Base-by-base conservation (phyloP, 2,888 invertebrate species). In the Parochlus steinenii region DNA sequence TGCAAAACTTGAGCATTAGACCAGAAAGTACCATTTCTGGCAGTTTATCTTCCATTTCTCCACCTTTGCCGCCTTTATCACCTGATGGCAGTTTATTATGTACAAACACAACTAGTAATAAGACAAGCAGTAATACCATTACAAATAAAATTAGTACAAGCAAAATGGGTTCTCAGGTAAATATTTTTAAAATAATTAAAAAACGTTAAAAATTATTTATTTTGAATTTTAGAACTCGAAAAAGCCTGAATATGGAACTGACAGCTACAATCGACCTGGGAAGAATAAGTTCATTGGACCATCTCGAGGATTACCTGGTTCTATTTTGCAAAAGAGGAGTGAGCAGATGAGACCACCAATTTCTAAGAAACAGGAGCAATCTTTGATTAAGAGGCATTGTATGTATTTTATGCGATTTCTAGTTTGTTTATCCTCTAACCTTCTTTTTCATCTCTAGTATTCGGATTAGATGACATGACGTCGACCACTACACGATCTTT, bases 401-500 rank as follows among this genome's bases (percentile, higher is more conserved):
- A 42, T 41, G 43, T 39, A 5, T 23, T 15, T 20, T 20, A 38
- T n/a, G 16, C 6, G 19, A 11, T 35, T 19, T 4, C 7, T n/a
- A 23, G 10, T 19, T 10, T 31, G 14, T 14, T 8, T 18, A 31
- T 34, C 12, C 18, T 10, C 29, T 14, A 20, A 19, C 24, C 27
- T 11, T 28, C 24, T 15, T 33, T 33, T 11, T 40, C n/a, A 33
- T 31, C 54, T 60, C 3, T 53, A 74, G 76, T 75, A 41, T 75
- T 77, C 50, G 76, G 76, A 0, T 54, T 75, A 8, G 79, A 79
- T 51, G 80, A 81, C 51, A 63, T 81, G 53, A 78, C 80, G 0
- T 81, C 81, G 1, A 80, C 79, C 1, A 81, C 81, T 0, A 81
- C 81, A 0, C 63, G 76, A 32, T 76, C 75, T 34, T 61, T 81